Conservation (phyloP, 2,113 vertebrate species). For the Takifugu bimaculatus region DNA sequence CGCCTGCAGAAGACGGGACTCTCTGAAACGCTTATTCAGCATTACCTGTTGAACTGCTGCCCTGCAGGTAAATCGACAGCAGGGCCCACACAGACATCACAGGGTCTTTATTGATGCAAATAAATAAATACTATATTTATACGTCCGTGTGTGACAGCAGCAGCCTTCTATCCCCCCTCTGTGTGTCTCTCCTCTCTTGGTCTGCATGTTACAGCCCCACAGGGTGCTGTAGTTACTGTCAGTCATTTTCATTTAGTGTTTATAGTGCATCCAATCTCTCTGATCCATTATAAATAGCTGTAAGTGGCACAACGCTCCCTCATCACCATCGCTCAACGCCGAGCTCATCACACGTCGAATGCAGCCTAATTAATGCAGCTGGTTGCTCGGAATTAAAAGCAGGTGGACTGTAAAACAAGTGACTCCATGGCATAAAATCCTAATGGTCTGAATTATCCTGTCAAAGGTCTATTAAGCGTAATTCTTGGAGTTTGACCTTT, state of each 20-base stretch:
- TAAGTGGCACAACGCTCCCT: slow-evolving; percentile 48
- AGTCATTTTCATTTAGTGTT: slow-evolving; percentile 58
- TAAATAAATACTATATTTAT: no score
- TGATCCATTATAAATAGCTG: slow-evolving; percentile 60
- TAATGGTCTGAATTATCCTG: not conserved
- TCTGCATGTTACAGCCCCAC: slow-evolving; percentile 40
- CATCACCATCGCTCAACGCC: slow-evolving; percentile 40
- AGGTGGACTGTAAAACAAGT: slow-evolving; percentile 19
- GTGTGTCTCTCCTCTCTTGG: not conserved
- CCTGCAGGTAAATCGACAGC: no score
- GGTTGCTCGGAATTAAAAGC: slow-evolving; percentile 27
- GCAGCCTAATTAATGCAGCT: slow-evolving; percentile 48
- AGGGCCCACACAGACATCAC: no score
- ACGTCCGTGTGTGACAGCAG: not conserved
- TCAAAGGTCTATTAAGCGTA: not conserved
- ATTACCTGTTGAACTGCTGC: no score
- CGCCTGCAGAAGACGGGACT: no score
- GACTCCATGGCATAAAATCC: not conserved
- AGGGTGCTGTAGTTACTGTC: slow-evolving; percentile 50
- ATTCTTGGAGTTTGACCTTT: not conserved
- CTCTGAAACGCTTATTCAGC: no score
- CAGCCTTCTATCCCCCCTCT: no score
- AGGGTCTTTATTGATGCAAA: no score
- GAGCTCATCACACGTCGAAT: slow-evolving; percentile 22
- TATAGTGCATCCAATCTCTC: slow-evolving; percentile 44